These are phyloP conservation scores for Noctuana brunneofusca DNA, from an alignment of 2,888 invertebrate species.

Conservation along the genomic window DNA sequence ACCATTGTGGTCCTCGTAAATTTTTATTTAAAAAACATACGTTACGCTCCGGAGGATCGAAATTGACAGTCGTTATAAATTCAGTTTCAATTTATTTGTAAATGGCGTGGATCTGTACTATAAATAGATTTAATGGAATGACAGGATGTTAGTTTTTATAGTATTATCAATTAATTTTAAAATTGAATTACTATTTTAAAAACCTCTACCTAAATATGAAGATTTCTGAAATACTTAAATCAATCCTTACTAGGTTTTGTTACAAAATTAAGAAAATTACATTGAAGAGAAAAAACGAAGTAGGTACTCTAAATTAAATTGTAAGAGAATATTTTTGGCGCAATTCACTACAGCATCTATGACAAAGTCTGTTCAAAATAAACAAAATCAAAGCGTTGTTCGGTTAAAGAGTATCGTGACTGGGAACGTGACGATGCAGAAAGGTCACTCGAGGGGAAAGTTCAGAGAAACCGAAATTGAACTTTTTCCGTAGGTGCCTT, in stretches of 20 bases:
- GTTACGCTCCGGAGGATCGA: slow-evolving; percentile 1
- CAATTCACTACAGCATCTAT: not conserved
- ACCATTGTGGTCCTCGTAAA: slow-evolving; percentile 29
- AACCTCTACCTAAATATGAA: too few species aligned
- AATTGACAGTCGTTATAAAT: not conserved
- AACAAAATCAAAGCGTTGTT: slow-evolving; percentile 12
- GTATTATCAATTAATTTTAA: too few species aligned
- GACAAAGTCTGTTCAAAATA: slow-evolving; percentile 6
- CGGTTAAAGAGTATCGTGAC: slow-evolving; percentile 30
- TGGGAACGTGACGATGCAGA: slow-evolving; percentile 50
- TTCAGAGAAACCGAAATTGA: slow-evolving; percentile 62
- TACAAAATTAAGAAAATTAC: too few species aligned
- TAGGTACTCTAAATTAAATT: too few species aligned
- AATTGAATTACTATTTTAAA: too few species aligned
- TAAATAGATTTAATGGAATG: not conserved
- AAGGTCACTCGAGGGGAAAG: slow-evolving; percentile 57
- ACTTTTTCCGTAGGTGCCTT: slow-evolving; percentile 39
- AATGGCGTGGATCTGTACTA: not conserved
- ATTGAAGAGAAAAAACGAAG: too few species aligned
- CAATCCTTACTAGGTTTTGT: too few species aligned
- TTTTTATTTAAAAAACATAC: slow-evolving; percentile 24
- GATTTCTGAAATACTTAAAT: too few species aligned
- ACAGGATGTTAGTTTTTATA: not conserved
- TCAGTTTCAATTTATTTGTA: slow-evolving; percentile 9
- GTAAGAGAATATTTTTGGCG: not conserved